Evolutionary conservation across 2,888 invertebrate genomes (phyloP).

Genomic region (Mythimna ferrago): DNA sequence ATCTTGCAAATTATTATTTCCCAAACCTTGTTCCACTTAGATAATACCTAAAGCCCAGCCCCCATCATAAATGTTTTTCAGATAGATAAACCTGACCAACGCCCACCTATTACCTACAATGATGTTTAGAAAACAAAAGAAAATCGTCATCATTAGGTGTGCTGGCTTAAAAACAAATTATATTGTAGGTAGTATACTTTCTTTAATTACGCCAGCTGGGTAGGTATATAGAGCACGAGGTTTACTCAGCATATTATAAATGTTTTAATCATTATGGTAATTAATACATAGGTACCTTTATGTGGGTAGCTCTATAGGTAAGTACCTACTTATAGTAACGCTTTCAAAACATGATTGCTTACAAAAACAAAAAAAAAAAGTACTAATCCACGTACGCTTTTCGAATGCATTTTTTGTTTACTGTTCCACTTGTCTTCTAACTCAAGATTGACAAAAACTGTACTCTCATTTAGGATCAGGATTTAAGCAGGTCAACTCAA

Average conservation of each 20-base stretch:
- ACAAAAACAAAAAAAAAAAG: conserved; percentile 4
- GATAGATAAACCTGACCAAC: background rate
- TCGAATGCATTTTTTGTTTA: conserved; percentile 32
- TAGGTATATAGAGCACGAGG: conserved; percentile 39
- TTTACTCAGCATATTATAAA: conserved; percentile 23
- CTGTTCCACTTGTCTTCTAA: conserved; percentile 29
- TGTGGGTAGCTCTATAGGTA: background rate
- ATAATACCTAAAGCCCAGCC: conserved; percentile 17
- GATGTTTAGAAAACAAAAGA: background rate
- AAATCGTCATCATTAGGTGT: background rate
- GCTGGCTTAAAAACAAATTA: conserved; percentile 20
- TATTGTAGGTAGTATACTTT: conserved; percentile 32
- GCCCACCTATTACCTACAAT: background rate
- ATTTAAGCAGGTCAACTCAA: conserved; percentile 41
- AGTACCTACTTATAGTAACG: background rate
- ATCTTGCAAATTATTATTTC: conserved; percentile 12
- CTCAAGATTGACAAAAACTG: conserved; percentile 34
- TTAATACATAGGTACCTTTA: background rate
- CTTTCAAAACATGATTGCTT: conserved; percentile 20
- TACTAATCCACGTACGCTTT: conserved; percentile 6
- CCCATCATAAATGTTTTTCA: background rate
- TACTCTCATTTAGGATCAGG: conserved; percentile 30
- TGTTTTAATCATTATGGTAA: conserved; percentile 11
- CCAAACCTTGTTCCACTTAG: conserved; percentile 40
- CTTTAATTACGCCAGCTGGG: conserved; percentile 20